Evolutionary conservation across 2,888 invertebrate genomes (phyloP).

Genomic region (Oligia fasciuncula): DNA sequence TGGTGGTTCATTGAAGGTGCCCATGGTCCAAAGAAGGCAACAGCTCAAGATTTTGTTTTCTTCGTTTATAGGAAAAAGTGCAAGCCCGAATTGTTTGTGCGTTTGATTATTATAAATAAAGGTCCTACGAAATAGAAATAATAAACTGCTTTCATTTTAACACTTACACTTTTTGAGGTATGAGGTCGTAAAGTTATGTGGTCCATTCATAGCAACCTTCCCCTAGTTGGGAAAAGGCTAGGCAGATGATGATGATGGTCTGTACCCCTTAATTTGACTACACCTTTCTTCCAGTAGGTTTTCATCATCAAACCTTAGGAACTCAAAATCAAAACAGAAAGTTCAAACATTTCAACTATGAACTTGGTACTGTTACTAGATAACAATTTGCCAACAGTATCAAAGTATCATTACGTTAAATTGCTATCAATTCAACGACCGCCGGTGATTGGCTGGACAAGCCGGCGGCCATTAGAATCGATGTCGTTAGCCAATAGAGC

Average conservation of each 20-base stretch:
- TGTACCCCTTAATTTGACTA: not conserved
- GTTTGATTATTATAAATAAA: no score
- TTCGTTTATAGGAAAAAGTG: no score
- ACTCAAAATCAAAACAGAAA: slow-evolving; percentile 20
- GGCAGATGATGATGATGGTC: not conserved
- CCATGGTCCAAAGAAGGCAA: no score
- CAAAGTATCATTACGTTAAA: slow-evolving; percentile 67
- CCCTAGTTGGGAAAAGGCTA: no score
- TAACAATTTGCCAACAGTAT: slow-evolving; percentile 58
- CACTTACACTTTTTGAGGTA: no score
- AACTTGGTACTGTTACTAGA: slow-evolving; percentile 40
- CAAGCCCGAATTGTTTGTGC: no score
- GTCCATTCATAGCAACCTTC: no score
- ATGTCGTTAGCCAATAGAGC: slow-evolving; percentile 63
- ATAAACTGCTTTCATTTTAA: no score
- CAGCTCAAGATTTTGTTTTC: no score
- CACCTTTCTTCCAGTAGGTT: not conserved
- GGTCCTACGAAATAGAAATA: no score
- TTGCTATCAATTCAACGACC: slow-evolving; percentile 68
- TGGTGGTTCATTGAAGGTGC: no score
- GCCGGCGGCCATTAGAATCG: slow-evolving; percentile 45
- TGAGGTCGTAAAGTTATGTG: no score
- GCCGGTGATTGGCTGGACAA: slow-evolving; percentile 60
- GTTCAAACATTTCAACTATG: slow-evolving; percentile 40
- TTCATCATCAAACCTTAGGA: not conserved